Percentiles rank a stretch among this genome's conserved stretches.
Evolutionary conservation across 2,113 vertebrate species (phyloP).

Genomic region (Propithecus coquereli): DNA sequence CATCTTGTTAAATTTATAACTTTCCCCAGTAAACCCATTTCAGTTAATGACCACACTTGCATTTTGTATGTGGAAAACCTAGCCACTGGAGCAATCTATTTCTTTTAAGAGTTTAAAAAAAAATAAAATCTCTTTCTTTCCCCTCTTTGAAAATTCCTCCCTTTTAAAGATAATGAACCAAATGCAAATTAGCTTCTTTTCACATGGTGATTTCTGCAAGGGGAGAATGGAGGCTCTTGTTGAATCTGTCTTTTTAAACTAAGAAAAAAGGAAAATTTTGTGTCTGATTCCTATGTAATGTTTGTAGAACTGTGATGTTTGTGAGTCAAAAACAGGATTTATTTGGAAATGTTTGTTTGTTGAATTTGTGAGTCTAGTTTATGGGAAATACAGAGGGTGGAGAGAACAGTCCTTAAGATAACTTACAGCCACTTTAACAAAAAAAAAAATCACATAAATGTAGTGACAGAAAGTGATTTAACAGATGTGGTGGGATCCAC

Average conservation of each 20-base stretch:
- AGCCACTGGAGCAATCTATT: neutral
- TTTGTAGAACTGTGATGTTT: constrained; percentile 1
- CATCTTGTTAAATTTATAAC: neutral
- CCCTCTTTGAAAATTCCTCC: neutral
- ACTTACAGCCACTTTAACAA: neutral
- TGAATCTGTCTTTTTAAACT: neutral
- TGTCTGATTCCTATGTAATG: neutral
- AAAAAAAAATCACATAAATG: neutral
- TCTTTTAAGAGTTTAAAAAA: neutral
- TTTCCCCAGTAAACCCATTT: neutral
- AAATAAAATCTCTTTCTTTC: neutral
- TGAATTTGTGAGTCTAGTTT: neutral
- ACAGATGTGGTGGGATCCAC: neutral
- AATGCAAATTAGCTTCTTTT: constrained; percentile 34
- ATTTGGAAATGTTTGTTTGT: constrained; percentile 12
- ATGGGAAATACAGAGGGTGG: neutral
- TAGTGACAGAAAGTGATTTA: neutral
- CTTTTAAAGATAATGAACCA: constrained; percentile 6
- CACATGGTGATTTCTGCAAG: neutral
- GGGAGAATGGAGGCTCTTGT: neutral
- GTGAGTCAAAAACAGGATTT: constrained; percentile 9
- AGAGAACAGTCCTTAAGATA: neutral
- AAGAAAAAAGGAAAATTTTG: neutral
- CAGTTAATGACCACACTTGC: neutral
- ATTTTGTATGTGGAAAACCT: constrained; percentile 9